These are phyloP conservation scores for Hippocampus comes DNA, from an alignment of 2,113 vertebrate genomes.

Conservation along the genomic window DNA sequence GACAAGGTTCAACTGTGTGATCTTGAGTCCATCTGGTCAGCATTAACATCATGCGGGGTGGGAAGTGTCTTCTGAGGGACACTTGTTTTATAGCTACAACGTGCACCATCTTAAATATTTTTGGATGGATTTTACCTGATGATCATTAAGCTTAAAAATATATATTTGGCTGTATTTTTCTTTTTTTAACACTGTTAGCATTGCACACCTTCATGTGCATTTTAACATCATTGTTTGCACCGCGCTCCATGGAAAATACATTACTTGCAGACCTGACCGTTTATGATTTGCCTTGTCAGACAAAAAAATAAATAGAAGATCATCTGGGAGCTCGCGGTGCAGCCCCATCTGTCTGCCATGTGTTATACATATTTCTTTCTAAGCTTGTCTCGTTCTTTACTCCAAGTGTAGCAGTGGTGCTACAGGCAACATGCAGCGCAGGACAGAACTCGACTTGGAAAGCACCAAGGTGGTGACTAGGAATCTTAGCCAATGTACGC, in stretches of 20 bases:
- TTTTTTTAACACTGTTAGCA: neutral
- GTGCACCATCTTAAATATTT: neutral
- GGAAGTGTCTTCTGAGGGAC: neutral
- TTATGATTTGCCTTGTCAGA: neutral
- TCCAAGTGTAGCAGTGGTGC: slow-evolving; percentile 40
- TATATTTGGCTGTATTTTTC: neutral
- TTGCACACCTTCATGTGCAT: neutral
- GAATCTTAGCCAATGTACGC: slow-evolving; percentile 21
- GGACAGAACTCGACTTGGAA: slow-evolving; percentile 12
- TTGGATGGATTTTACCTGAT: neutral
- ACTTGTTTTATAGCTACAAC: neutral
- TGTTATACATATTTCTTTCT: slow-evolving; percentile 4
- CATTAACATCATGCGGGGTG: slow-evolving; percentile 5
- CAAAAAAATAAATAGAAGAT: neutral
- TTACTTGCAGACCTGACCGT: neutral
- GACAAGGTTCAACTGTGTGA: neutral
- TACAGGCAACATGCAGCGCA: slow-evolving; percentile 19
- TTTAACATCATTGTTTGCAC: neutral
- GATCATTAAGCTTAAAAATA: neutral
- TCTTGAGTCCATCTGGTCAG: slow-evolving; percentile 8
- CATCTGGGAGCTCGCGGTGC: neutral
- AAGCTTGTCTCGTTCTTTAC: slow-evolving; percentile 7
- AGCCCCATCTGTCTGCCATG: neutral
- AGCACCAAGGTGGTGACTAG: slow-evolving; percentile 21
- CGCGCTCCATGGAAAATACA: neutral